Evolutionary conservation across 2,797 vertebrate species (phyloP).

Genomic region (Tachyglossus aculeatus): DNA sequence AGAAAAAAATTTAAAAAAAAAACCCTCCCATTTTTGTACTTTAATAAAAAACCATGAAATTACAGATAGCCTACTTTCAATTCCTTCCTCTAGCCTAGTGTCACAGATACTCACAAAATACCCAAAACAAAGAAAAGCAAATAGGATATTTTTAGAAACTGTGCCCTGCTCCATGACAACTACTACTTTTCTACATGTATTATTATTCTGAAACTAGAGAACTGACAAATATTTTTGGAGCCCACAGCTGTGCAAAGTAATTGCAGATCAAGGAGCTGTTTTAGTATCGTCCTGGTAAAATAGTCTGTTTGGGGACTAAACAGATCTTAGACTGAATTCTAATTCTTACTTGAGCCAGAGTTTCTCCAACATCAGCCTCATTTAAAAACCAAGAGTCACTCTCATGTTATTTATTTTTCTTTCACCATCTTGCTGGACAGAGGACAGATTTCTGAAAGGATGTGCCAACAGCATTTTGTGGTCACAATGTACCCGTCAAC

Average conservation of each 20-base stretch:
- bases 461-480: too few species aligned
- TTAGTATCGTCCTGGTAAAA: conserved; percentile 5
- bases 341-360: conserved; percentile 13
- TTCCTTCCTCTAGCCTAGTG: neutral
- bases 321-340: conserved; percentile 30
- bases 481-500: too few species aligned
- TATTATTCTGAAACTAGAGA: conserved; percentile 27
- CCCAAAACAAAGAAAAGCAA: conserved; percentile 14
- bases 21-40: neutral
- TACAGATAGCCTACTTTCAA: neutral
- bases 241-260: conserved; percentile 25
- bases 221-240: conserved; percentile 37
- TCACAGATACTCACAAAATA: conserved; percentile 20
- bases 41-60: neutral
- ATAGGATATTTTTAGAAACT: conserved; percentile 12
- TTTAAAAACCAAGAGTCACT: conserved; percentile 24
- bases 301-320: conserved; percentile 46
- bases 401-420: neutral
- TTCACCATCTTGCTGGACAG: conserved; percentile 10
- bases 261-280: conserved; percentile 17
- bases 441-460: neutral
- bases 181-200: conserved; percentile 3
- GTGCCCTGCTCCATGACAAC: neutral
- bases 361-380: conserved; percentile 27
- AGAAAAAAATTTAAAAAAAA: conserved; percentile 10